These are phyloP conservation scores for Smutsia gigantea DNA, from an alignment of 2,797 vertebrate species.

Conservation along the genomic window DNA sequence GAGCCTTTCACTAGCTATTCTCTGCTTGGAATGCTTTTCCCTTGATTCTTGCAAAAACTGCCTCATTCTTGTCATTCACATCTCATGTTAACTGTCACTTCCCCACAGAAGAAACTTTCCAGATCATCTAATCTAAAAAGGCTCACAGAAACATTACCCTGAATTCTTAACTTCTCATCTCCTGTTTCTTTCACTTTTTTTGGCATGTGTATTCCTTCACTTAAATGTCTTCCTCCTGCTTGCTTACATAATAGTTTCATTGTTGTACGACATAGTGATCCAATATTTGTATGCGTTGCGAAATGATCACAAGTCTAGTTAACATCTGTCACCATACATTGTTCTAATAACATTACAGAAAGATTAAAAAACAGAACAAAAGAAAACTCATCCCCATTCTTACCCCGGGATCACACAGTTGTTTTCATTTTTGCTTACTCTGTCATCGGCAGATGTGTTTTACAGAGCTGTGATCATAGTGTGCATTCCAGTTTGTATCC, in stretches of 20 bases:
- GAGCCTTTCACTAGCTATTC: not conserved
- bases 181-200: not conserved
- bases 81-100: not conserved
- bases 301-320: too few species aligned
- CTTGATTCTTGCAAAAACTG: not conserved
- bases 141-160: not conserved
- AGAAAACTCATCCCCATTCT: not conserved
- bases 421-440: constrained; percentile 14
- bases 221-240: not conserved
- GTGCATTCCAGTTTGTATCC: not conserved
- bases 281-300: too few species aligned
- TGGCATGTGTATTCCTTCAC: not conserved
- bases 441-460: not conserved
- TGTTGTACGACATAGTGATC: too few species aligned
- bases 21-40: not conserved
- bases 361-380: not conserved
- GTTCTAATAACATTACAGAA: not conserved
- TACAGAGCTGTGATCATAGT: not conserved
- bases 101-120: not conserved
- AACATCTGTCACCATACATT: too few species aligned
- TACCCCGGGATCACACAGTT: not conserved
- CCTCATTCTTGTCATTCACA: not conserved
- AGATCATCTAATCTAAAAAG: constrained; percentile 2
- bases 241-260: not conserved
- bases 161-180: not conserved